A percentile compares a stretch with the other conserved stretches of the same genome.
phyloP scores from a whole-genome alignment of 2,888 invertebrate species.

The Opisthograptis luteolata region DNA sequence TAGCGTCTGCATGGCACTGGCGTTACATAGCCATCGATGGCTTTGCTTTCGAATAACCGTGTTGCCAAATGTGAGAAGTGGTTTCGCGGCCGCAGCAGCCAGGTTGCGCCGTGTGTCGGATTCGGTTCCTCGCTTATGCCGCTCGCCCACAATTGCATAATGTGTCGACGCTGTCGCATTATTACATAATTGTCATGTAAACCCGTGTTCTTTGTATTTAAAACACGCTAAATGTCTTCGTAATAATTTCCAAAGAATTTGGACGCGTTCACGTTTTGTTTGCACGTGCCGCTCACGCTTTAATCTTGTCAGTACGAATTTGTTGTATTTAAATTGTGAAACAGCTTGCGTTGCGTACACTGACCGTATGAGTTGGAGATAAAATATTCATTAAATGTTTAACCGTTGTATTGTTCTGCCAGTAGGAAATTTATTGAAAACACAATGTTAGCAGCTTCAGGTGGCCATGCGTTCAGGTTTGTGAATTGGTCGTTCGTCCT shows the following conservation, averaged over 20 bases:
- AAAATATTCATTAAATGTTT: slow-evolving; percentile 15
- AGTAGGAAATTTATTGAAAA: slow-evolving; percentile 32
- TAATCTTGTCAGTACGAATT: slow-evolving; percentile 36
- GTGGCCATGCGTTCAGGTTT: slow-evolving; percentile 63
- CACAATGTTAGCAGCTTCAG: slow-evolving; percentile 58
- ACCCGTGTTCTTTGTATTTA: slow-evolving; percentile 70
- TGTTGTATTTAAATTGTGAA: slow-evolving; percentile 29
- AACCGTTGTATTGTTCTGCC: slow-evolving; percentile 19
- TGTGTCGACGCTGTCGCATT: slow-evolving; percentile 18
- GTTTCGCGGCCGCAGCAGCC: slow-evolving; percentile 46
- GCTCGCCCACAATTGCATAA: slow-evolving; percentile 31
- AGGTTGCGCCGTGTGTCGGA: slow-evolving; percentile 49
- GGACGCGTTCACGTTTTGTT: slow-evolving; percentile 39
- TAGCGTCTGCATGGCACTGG: slow-evolving; percentile 60
- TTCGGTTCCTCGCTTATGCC: slow-evolving; percentile 41
- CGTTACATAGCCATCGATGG: slow-evolving; percentile 62
- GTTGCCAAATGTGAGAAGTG: slow-evolving; percentile 69
- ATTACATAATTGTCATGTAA: slow-evolving; percentile 46
- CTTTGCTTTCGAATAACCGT: slow-evolving; percentile 69
- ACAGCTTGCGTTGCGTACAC: slow-evolving; percentile 23
- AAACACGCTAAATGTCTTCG: slow-evolving; percentile 63
- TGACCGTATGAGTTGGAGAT: slow-evolving; percentile 16
- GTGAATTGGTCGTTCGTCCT: slow-evolving; percentile 78
- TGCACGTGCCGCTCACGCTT: slow-evolving; percentile 37
- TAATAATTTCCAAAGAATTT: slow-evolving; percentile 35